Conservation (phyloP, 2,113 vertebrate genomes). For the Etia nguti region DNA sequence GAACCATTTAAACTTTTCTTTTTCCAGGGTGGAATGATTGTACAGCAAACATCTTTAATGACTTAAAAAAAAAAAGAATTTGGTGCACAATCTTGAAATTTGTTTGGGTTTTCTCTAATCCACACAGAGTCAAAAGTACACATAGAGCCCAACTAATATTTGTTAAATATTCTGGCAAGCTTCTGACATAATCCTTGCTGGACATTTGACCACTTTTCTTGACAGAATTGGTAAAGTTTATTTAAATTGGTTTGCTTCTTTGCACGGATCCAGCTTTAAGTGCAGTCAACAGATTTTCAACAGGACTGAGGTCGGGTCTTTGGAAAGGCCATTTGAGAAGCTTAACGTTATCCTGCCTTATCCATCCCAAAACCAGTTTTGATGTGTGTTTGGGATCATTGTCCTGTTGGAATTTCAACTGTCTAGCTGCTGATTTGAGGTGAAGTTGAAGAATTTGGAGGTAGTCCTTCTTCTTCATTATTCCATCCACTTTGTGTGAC, state of each 20-base stretch:
- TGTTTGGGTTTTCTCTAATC: background rate
- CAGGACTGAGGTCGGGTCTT: background rate
- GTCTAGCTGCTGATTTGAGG: background rate
- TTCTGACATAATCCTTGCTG: no score
- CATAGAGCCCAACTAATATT: no score
- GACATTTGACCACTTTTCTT: no score
- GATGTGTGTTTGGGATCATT: background rate
- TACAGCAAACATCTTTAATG: background rate
- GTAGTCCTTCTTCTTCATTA: background rate
- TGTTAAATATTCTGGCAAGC: no score
- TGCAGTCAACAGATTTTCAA: background rate
- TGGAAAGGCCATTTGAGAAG: background rate
- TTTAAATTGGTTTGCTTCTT: no score
- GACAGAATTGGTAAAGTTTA: no score
- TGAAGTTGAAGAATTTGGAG: background rate
- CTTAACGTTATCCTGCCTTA: background rate
- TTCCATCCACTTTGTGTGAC: background rate
- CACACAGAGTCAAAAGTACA: background rate
- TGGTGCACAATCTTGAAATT: background rate
- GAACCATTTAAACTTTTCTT: background rate
- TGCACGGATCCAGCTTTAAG: rapidly evolving
- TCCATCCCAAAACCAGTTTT: background rate
- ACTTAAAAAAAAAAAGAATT: background rate
- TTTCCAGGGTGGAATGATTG: background rate
- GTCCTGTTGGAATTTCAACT: background rate